Evolutionary conservation across 2,888 invertebrate species (phyloP).

Genomic region (Heliconius ethilla): DNA sequence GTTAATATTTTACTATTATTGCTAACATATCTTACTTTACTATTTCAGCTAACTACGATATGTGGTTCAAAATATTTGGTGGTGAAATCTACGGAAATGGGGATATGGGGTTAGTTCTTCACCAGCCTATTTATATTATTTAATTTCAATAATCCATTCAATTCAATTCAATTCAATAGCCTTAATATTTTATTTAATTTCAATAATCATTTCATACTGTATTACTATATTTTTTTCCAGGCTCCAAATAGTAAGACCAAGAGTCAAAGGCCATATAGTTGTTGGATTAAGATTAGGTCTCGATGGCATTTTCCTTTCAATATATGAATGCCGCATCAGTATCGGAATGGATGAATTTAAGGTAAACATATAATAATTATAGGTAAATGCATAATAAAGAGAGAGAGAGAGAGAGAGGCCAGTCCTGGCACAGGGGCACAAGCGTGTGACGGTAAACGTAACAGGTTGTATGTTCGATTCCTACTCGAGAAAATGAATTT

Average conservation of each 20-base stretch:
- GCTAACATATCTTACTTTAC: neutral
- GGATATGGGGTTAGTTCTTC: slow-evolving; percentile 51
- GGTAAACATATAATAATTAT: slow-evolving; percentile 44
- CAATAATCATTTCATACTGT: too few species aligned
- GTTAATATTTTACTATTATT: neutral
- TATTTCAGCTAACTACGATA: slow-evolving; percentile 50
- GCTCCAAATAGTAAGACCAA: slow-evolving; percentile 50
- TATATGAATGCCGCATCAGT: slow-evolving; percentile 48
- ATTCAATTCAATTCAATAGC: too few species aligned
- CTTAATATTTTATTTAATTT: too few species aligned
- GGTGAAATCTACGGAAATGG: slow-evolving; percentile 55
- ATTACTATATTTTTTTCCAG: slow-evolving; percentile 41
- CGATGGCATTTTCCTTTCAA: slow-evolving; percentile 48
- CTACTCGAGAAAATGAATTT: too few species aligned
- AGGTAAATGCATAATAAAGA: neutral
- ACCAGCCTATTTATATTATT: too few species aligned
- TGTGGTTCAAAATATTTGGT: slow-evolving; percentile 48
- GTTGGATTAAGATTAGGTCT: slow-evolving; percentile 45
- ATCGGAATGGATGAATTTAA: slow-evolving; percentile 53
- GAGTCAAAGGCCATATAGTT: slow-evolving; percentile 48
- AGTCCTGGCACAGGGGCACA: too few species aligned
- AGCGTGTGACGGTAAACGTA: too few species aligned
- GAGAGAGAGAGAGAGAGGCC: too few species aligned
- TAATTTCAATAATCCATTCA: too few species aligned
- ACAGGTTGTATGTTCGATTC: too few species aligned